Evolutionary conservation across 2,888 invertebrate species (phyloP).

Genomic region (Heteromyza rotundicornis): DNA sequence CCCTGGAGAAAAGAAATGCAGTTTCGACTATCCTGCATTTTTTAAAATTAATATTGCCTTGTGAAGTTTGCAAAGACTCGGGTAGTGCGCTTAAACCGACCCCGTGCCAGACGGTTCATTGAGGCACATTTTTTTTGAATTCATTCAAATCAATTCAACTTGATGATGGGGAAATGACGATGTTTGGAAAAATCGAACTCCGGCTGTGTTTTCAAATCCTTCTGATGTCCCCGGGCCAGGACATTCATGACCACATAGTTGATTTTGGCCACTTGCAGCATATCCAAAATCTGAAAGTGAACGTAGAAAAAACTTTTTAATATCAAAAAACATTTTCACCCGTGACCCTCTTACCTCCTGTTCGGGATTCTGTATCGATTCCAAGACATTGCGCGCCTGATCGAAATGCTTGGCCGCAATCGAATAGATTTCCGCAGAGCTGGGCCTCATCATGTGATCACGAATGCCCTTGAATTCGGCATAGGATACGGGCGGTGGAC

Average conservation of each 20-base stretch:
- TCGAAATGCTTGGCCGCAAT: slow-evolving; percentile 92
- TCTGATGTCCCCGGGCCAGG: slow-evolving; percentile 89
- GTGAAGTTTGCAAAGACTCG: no score
- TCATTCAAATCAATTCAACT: slow-evolving; percentile 60
- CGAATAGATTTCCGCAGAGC: slow-evolving; percentile 72
- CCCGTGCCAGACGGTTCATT: slow-evolving; percentile 12
- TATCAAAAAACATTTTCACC: no score
- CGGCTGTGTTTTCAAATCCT: slow-evolving; percentile 82
- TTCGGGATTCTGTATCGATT: slow-evolving; percentile 80
- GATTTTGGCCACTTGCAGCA: slow-evolving; percentile 90
- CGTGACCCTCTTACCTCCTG: slow-evolving; percentile 81
- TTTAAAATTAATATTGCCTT: no score
- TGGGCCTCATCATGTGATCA: slow-evolving; percentile 71
- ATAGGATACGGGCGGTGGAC: slow-evolving; percentile 92
- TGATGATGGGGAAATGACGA: slow-evolving; percentile 90
- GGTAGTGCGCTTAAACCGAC: no score
- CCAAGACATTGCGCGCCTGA: slow-evolving; percentile 84
- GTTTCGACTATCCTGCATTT: no score
- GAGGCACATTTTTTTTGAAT: background rate
- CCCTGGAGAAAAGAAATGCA: no score
- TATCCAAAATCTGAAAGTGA: slow-evolving; percentile 77
- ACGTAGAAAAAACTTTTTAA: no score
- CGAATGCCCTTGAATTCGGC: slow-evolving; percentile 83
- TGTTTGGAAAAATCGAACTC: slow-evolving; percentile 91
- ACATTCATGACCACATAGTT: slow-evolving; percentile 95